Conservation (phyloP, 2,113 vertebrate species). For the Xyliphius kryptos region DNA sequence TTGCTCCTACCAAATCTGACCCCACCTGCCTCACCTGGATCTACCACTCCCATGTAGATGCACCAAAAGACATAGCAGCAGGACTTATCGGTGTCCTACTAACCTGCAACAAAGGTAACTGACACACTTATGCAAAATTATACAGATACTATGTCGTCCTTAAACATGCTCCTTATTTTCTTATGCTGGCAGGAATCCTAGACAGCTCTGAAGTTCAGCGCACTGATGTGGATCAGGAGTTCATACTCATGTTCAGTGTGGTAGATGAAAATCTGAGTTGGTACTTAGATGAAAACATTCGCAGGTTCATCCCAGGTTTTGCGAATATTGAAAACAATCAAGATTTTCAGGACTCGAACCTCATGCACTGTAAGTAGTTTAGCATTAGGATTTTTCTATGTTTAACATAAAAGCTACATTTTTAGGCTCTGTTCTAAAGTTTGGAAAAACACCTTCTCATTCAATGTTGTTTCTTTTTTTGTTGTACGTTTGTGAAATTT, state of each 20-base stretch:
- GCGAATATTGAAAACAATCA: conserved; percentile 59
- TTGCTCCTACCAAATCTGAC: conserved; percentile 77
- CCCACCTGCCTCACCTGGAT: conserved; percentile 90
- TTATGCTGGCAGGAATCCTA: conserved; percentile 10
- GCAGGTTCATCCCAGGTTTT: conserved; percentile 68
- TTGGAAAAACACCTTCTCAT: too few relatives aligned
- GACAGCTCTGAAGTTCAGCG: conserved; percentile 19
- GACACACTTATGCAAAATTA: not conserved
- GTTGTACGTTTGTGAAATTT: too few relatives aligned
- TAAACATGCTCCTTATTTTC: too few relatives aligned
- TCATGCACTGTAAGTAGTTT: conserved; percentile 77
- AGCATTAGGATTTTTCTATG: too few relatives aligned
- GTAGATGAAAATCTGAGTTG: conserved; percentile 85
- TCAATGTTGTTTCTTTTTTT: too few relatives aligned
- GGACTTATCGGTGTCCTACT: conserved; percentile 88
- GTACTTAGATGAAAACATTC: conserved; percentile 70
- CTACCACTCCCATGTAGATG: conserved; percentile 89
- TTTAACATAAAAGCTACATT: too few relatives aligned
- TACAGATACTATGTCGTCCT: not conserved
- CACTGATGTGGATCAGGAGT: conserved; percentile 69
- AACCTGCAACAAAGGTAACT: conserved; percentile 87
- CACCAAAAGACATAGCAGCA: conserved; percentile 81
- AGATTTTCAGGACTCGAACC: conserved; percentile 80
- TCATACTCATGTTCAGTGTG: conserved; percentile 84
- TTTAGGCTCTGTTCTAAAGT: too few relatives aligned